phyloP scores from a whole-genome alignment of 2,113 vertebrate genomes.

The Lepus timidus region DNA sequence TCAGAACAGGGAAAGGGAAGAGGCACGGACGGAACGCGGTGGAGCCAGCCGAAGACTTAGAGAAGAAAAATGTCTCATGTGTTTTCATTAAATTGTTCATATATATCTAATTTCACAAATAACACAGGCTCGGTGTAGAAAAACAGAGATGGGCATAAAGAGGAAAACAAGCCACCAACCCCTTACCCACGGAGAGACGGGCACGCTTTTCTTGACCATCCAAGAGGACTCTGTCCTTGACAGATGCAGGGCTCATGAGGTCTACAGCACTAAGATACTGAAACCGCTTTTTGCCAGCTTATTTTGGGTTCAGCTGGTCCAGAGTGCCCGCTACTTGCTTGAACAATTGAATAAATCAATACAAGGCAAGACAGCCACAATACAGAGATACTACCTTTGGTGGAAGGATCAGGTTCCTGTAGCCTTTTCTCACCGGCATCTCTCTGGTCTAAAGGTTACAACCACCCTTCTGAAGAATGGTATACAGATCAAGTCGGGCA shows the following conservation, averaged over 20 bases:
- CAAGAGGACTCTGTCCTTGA: neutral
- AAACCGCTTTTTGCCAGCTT: neutral
- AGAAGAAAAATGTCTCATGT: neutral
- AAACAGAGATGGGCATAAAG: conserved; percentile 22
- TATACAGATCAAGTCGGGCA: neutral
- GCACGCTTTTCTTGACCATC: neutral
- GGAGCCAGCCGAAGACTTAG: neutral
- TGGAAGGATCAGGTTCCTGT: neutral
- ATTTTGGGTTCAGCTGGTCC: neutral
- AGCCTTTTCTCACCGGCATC: neutral
- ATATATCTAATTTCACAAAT: neutral
- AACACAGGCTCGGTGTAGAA: neutral
- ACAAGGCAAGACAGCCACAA: neutral
- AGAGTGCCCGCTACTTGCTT: neutral
- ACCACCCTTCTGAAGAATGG: neutral
- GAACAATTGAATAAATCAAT: neutral
- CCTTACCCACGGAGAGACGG: neutral
- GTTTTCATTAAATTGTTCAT: neutral
- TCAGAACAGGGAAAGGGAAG: neutral
- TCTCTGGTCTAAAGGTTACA: neutral
- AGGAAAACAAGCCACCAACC: neutral
- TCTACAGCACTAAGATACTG: neutral
- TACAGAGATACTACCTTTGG: neutral
- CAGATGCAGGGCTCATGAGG: neutral
- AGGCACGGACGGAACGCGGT: neutral